Conservation (phyloP, 2,797 vertebrate genomes). For the Staurois parvus region DNA sequence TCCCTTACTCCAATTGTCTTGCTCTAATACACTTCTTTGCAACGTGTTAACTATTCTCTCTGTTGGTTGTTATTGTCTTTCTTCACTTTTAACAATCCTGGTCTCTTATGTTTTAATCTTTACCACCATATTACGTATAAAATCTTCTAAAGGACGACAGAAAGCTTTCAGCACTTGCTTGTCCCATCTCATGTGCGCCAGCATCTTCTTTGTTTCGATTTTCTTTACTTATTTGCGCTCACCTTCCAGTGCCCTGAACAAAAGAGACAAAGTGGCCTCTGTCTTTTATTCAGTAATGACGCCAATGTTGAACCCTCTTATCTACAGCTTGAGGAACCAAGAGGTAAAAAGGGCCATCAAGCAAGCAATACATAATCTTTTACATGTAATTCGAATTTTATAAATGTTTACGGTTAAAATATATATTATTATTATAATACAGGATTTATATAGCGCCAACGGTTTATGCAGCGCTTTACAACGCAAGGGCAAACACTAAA, state of each 20-base stretch:
- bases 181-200: neutral
- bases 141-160: neutral
- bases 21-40: neutral
- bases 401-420: no score
- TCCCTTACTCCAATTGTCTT: neutral
- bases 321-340: neutral
- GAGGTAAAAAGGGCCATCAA: neutral
- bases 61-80: neutral
- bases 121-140: neutral
- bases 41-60: neutral
- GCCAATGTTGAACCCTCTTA: slow-evolving; percentile 5
- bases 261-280: neutral
- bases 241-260: neutral
- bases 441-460: no score
- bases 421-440: no score
- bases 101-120: neutral
- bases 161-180: neutral
- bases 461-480: no score
- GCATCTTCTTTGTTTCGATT: neutral
- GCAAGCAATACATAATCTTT: neutral
- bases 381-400: no score
- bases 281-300: neutral
- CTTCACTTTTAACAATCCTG: neutral
- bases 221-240: neutral
- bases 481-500: no score